Base-by-base conservation (phyloP, 2,888 invertebrate species). In the Mythimna albipuncta region DNA sequence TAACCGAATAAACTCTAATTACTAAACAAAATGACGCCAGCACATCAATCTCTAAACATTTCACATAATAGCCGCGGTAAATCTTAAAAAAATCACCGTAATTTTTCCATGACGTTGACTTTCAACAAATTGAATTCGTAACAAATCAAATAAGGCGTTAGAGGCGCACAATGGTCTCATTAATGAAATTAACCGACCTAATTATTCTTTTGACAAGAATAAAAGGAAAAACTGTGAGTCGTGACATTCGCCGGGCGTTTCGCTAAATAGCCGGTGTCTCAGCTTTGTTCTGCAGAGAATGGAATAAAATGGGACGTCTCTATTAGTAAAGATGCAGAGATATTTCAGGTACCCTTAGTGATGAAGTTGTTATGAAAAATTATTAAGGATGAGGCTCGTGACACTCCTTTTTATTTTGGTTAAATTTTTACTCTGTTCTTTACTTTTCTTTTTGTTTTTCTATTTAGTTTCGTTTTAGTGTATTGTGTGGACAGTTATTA, bases 121-220 rank as follows among this genome's bases (percentile, higher is more conserved):
- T 83, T 79, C 11, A 75, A 84, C 75, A 79, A 84, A 82, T 88
- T 77, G 78, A 80, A 79, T 86, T 83, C 75, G 85, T 86, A 87
- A 88, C 89, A 90, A 92, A 93, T 93, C 92, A 93, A 94, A 93
- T 93, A 91, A 92, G 89, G 83, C 86, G 83, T 73, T 75, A 63
- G 80, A 41, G 38, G 10, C 66, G 83, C 83, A 92, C 90, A 92
- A 92, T 91, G 91, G 88, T 75, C 88, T 91, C 91, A 91, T 93
- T 93, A 92, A 93, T 91, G 88, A 88, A 90, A 92, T 94, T 94
- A 93, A 91, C 92, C 87, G 89, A 90, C 89, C 89, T 92, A 91
- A 94, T 94, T 94, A 93, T 93, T 93, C 92, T 90, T 92, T 92
- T 78, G 82, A 82, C 71, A 68, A 72, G 71, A 77, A 81, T 77